Evolutionary conservation across 2,113 vertebrate species (phyloP).

Genomic region (Misgurnus mizolepis): DNA sequence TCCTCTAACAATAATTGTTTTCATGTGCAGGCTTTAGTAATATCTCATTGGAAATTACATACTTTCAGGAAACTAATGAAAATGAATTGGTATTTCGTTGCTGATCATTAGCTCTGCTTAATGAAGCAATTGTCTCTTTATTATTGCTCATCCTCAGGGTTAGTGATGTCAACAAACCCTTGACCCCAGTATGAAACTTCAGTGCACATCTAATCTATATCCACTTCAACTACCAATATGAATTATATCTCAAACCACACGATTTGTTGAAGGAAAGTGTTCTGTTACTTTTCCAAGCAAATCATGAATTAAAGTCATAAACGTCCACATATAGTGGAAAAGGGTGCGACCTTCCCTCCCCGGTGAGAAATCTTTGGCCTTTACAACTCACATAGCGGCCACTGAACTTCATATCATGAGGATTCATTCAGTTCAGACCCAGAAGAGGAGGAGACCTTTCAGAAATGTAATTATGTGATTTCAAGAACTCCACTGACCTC

Average conservation of each 20-base stretch:
- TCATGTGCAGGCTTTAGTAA: not conserved
- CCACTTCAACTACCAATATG: not conserved
- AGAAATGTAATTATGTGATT: constrained; percentile 40
- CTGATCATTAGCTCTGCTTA: constrained; percentile 45
- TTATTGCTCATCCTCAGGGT: not conserved
- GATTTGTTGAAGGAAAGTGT: not conserved
- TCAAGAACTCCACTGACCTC: constrained; percentile 18
- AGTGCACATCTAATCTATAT: not conserved
- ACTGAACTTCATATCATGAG: constrained; percentile 32
- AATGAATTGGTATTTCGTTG: constrained; percentile 32
- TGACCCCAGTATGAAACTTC: not conserved
- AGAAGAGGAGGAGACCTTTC: constrained; percentile 36
- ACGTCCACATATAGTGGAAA: not conserved
- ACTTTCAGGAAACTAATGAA: constrained; percentile 35
- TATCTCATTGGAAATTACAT: constrained; percentile 7
- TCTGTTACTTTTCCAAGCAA: not conserved
- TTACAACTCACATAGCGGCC: constrained; percentile 17
- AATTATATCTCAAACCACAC: not conserved
- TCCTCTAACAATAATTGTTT: not conserved
- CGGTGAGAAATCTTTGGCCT: constrained; percentile 32
- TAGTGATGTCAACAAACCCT: not conserved
- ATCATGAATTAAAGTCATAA: constrained; percentile 7
- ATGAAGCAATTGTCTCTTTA: not conserved
- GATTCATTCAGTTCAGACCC: constrained; percentile 23
- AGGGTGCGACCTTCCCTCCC: not conserved